Conservation (phyloP, 2,888 invertebrate species). For the Thereva unica region DNA sequence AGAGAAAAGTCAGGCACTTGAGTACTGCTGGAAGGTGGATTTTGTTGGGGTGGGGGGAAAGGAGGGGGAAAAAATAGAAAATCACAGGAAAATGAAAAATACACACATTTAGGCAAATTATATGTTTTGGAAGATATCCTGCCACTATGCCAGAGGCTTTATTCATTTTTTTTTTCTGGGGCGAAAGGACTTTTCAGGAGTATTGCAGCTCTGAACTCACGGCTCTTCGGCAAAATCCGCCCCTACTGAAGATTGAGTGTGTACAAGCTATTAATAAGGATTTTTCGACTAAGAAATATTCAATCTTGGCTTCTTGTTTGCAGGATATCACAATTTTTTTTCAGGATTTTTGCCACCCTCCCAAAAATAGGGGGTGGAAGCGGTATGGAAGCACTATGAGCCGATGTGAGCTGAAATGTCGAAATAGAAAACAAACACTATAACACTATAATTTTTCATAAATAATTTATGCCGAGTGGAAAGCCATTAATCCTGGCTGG, state of each 20-base stretch:
- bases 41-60: neutral
- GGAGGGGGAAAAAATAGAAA: neutral
- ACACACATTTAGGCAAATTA: conserved; percentile 35
- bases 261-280: conserved; percentile 24
- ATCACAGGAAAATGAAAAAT: conserved; percentile 23
- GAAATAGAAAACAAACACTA: conserved; percentile 27
- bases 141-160: conserved; percentile 7
- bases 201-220: neutral
- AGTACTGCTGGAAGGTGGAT: neutral
- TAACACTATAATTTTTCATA: conserved; percentile 36
- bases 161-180: neutral
- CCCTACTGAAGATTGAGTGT: conserved; percentile 1
- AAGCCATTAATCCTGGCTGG: conserved; percentile 31
- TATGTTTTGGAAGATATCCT: conserved; percentile 30
- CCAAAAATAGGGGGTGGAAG: neutral
- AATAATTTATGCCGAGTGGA: conserved; percentile 35
- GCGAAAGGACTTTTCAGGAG: too few species aligned
- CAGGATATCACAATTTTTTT: conserved; percentile 33
- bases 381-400: neutral
- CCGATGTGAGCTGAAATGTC: neutral
- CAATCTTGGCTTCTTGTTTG: conserved; percentile 29
- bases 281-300: conserved; percentile 18
- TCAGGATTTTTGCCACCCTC: neutral
- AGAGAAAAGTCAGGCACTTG: conserved; percentile 12
- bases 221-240: conserved; percentile 2